phyloP scores from a whole-genome alignment of 2,113 vertebrate species.

The Protobothrops flavoviridis region DNA sequence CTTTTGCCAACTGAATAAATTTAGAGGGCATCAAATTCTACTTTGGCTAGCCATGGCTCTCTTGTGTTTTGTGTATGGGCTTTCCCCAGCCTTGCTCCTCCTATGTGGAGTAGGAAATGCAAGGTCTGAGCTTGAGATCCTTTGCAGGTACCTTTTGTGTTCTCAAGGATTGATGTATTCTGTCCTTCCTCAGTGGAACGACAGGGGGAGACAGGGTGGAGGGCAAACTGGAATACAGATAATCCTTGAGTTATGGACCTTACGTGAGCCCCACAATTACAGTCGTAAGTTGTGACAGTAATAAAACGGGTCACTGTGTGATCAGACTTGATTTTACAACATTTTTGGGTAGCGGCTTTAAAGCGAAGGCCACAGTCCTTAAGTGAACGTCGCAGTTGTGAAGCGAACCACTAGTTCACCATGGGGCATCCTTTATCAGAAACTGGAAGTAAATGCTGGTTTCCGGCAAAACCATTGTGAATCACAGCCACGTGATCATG shows the following conservation, averaged over 20 bases:
- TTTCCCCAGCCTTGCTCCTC: background rate
- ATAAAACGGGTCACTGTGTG: background rate
- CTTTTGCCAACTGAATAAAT: background rate
- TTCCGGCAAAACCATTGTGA: background rate
- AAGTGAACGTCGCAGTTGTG: background rate
- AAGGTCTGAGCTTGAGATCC: background rate
- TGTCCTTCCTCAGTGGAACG: background rate
- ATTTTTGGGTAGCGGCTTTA: background rate
- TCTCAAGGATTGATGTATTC: background rate
- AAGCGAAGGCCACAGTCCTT: background rate
- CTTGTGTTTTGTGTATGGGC: background rate
- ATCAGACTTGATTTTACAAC: background rate
- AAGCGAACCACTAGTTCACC: background rate
- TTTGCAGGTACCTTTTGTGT: background rate
- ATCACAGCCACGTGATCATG: background rate
- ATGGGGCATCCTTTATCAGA: background rate
- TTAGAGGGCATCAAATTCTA: background rate
- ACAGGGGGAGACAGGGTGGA: no score
- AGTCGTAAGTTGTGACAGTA: background rate
- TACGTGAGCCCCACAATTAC: background rate
- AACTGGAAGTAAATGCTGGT: background rate
- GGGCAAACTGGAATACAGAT: background rate
- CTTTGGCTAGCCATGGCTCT: background rate
- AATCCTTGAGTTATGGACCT: background rate
- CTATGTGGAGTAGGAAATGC: background rate